Evolutionary conservation across 1,140 invertebrate species (phyloP).

Genomic region (Magallana angulata): DNA sequence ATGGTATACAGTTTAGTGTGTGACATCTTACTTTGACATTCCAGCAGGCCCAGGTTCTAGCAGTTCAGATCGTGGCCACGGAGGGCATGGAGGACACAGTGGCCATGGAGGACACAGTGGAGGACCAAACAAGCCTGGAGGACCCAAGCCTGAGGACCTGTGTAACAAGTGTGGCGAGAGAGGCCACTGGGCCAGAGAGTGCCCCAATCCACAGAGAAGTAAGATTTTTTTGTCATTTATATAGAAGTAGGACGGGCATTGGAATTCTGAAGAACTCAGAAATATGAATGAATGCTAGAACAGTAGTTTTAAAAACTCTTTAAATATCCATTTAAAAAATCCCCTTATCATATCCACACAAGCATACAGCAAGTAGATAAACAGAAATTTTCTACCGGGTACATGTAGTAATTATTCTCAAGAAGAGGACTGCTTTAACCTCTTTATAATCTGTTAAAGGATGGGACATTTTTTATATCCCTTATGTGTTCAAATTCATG

Average conservation of each 20-base stretch:
- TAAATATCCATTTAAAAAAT: too few relatives aligned
- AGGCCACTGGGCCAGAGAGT: constrained; percentile 40
- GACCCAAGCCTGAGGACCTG: background rate
- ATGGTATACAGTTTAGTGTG: background rate
- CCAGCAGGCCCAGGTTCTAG: background rate
- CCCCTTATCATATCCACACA: too few relatives aligned
- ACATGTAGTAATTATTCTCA: too few relatives aligned
- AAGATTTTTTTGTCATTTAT: background rate
- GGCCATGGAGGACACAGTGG: background rate
- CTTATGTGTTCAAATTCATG: too few relatives aligned
- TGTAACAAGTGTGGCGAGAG: constrained; percentile 30
- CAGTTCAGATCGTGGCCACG: background rate
- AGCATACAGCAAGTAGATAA: too few relatives aligned
- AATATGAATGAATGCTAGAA: too few relatives aligned
- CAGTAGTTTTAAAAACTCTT: too few relatives aligned
- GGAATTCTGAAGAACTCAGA: too few relatives aligned
- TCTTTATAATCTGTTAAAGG: too few relatives aligned
- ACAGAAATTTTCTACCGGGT: too few relatives aligned
- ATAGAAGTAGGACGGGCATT: background rate
- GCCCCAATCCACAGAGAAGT: constrained; percentile 10
- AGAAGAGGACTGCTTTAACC: too few relatives aligned
- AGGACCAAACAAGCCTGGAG: background rate
- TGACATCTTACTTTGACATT: background rate
- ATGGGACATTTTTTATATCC: too few relatives aligned
- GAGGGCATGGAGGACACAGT: background rate